These are phyloP conservation scores for Stegostoma tigrinum DNA, from an alignment of 2,113 vertebrate genomes.

Conservation along the genomic window DNA sequence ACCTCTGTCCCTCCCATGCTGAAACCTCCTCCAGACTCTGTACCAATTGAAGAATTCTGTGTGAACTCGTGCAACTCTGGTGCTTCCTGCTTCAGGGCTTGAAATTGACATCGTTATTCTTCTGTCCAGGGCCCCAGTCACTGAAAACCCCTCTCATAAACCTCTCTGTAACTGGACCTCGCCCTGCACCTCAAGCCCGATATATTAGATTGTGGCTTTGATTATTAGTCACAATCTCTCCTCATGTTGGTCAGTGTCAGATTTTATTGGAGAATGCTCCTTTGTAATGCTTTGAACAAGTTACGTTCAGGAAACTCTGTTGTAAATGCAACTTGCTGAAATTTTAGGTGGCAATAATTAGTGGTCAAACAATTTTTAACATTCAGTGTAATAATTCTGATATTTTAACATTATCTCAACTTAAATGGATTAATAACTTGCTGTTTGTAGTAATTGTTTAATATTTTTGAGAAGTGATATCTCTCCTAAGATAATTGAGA, in stretches of 20 bases:
- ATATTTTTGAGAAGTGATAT: background rate
- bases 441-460: slow-evolving; percentile 44
- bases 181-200: background rate
- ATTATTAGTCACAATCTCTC: background rate
- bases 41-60: background rate
- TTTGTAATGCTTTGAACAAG: too few species aligned
- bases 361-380: background rate
- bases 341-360: background rate
- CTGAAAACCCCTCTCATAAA: background rate
- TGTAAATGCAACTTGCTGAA: background rate
- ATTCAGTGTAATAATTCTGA: background rate
- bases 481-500: background rate
- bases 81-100: background rate
- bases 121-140: background rate
- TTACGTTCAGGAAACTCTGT: background rate
- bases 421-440: background rate
- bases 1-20: background rate
- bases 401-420: background rate
- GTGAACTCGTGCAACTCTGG: background rate
- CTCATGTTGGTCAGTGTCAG: background rate
- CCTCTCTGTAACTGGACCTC: background rate
- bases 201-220: background rate
- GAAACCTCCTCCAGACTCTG: background rate
- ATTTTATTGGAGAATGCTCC: too few species aligned
- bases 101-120: background rate